Evolutionary conservation across 2,113 vertebrate genomes (phyloP), one percentile per base, ranked within the genome.

Genomic region (Sphaerodactylus townsendi): DNA sequence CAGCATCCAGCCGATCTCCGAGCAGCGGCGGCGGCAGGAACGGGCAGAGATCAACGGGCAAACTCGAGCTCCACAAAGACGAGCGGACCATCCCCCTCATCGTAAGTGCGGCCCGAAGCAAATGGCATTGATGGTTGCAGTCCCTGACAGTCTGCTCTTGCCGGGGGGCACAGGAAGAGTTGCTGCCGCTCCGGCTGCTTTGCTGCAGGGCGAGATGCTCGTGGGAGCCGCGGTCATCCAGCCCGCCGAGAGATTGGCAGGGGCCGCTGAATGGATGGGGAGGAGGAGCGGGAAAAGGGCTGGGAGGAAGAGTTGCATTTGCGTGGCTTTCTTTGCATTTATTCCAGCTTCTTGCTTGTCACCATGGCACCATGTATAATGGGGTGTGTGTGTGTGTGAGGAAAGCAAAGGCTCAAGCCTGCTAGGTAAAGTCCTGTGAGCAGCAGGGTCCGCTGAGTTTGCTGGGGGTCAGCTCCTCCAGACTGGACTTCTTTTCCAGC

Each of bases 81-180:
- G 98, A 98, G 94, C 93, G 97, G 92, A 98, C 97, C 94, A 95
- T 98, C 94, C 97, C 98, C 91, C 96, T 98, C 59, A 96, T 96
- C 79, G 98, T 99, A 95, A 99, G 98, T 97, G 79, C 30, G 74
- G 68, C 74, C 39, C 68, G 0, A 33, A 62, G 50, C 56, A 8
- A 5, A 10, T 33, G 37, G 37, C 77, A 68, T 68, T n/a, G 65
- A 19, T 39, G 3, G 28, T 86, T 83, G 88, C 80, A 68, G 35
- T 66, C n/a, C n/a, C n/a, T n/a, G 64, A 21, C 28, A 23, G 21
- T 46, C 59, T 11, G 4, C 65, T 1, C 79, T 76, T 46, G 87
- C 53, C 87, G 23, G 79, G 79, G 85, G 91, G 65, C 71, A 69
- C 82, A 11, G 48, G 5, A 10, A 10, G 48, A 50, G 48, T 50